Percentiles rank a stretch among this genome's conserved stretches.
phyloP scores from a whole-genome alignment of 2,113 vertebrate genomes.

The Falcunculus frontatus region DNA sequence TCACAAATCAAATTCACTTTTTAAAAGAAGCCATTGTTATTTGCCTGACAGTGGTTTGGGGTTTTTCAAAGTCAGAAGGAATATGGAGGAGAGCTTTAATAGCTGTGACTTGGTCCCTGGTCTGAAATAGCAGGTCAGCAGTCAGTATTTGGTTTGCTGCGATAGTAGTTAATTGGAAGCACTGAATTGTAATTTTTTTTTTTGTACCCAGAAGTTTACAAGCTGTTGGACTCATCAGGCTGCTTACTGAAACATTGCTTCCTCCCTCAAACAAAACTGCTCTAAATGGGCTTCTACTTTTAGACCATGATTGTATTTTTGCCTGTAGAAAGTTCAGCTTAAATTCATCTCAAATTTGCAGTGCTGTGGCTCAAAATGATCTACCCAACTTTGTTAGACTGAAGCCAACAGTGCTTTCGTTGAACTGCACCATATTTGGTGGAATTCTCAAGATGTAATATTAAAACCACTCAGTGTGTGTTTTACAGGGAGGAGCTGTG shows the following conservation, averaged over 20 bases:
- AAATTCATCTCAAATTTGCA: accelerated
- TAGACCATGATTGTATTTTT: neutral
- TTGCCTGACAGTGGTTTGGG: neutral
- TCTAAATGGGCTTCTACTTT: neutral
- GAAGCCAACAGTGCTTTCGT: neutral
- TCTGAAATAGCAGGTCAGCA: neutral
- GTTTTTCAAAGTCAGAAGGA: neutral
- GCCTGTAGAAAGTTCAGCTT: neutral
- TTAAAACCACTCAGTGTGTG: accelerated
- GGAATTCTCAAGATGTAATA: neutral
- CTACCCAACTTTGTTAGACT: neutral
- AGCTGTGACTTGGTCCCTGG: neutral
- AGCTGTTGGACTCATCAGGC: neutral
- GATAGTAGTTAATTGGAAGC: neutral
- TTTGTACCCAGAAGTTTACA: neutral
- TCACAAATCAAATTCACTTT: neutral
- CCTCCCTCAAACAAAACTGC: neutral
- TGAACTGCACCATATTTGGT: accelerated
- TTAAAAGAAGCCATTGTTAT: neutral
- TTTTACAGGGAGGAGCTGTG: neutral
- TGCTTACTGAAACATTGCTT: neutral
- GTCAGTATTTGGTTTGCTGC: neutral
- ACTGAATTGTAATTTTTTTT: neutral
- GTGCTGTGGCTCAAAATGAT: neutral
- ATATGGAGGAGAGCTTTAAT: neutral